Percentiles rank a stretch among this genome's conserved stretches.
These are phyloP conservation scores for Moxostoma hubbsi DNA, from an alignment of 2,797 vertebrate species.

Conservation along the genomic window DNA sequence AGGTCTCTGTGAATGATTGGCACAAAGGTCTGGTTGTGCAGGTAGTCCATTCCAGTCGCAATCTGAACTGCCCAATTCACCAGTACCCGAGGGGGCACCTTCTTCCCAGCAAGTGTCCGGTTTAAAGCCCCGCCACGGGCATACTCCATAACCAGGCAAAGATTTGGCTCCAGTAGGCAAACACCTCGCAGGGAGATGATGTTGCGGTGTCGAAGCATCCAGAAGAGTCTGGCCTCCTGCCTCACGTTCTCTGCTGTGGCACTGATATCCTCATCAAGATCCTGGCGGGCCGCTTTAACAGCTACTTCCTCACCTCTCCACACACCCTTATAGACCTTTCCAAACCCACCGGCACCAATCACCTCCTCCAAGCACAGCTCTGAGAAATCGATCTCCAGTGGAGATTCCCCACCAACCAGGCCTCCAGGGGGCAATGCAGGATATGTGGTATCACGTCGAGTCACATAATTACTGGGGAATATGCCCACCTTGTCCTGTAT, in stretches of 20 bases:
- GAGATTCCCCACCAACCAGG: constrained; percentile 74
- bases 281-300: constrained; percentile 89
- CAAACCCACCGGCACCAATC: constrained; percentile 91
- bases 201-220: constrained; percentile 89
- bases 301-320: constrained; percentile 88
- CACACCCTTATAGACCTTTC: constrained; percentile 88
- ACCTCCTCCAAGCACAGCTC: constrained; percentile 89
- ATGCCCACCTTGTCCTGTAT: constrained; percentile 90
- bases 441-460: constrained; percentile 75
- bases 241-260: constrained; percentile 86
- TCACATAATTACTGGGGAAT: constrained; percentile 92
- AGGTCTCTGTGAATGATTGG: constrained; percentile 93
- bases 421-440: constrained; percentile 73
- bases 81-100: constrained; percentile 88
- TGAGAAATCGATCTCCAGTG: constrained; percentile 86
- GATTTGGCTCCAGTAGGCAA: constrained; percentile 86
- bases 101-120: constrained; percentile 86
- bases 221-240: constrained; percentile 90
- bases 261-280: constrained; percentile 88
- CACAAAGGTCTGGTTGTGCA: constrained; percentile 89
- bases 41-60: constrained; percentile 91
- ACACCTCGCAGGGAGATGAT: constrained; percentile 88
- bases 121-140: constrained; percentile 89
- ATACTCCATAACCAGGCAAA: constrained; percentile 94
- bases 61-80: constrained; percentile 96